Percentiles rank a stretch among this genome's conserved stretches.
These are phyloP conservation scores for Heteromyza rotundicornis DNA, from an alignment of 2,888 invertebrate species.

Conservation along the genomic window DNA sequence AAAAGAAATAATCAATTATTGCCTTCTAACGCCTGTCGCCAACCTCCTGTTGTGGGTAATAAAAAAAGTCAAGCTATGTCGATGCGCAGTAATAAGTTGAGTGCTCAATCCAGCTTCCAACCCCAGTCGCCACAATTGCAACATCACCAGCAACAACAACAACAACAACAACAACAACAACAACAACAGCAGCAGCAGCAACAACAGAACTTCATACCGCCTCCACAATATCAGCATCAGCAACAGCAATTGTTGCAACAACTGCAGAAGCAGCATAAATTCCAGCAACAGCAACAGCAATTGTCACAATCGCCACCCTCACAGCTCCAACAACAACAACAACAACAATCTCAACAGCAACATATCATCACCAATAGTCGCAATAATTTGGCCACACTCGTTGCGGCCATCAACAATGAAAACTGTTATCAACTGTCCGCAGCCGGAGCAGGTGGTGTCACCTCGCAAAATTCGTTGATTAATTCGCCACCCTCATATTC, in stretches of 20 bases:
- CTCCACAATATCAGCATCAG: conserved; percentile 37
- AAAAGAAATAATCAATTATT: not conserved
- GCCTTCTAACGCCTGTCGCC: not conserved
- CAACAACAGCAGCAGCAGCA: conserved; percentile 36
- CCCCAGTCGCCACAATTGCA: conserved; percentile 37
- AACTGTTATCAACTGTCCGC: conserved; percentile 53
- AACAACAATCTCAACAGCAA: conserved; percentile 34
- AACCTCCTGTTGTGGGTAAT: no score
- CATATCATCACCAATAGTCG: conserved; percentile 52
- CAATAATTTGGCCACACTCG: conserved; percentile 48
- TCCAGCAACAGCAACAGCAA: conserved; percentile 28
- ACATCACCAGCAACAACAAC: conserved; percentile 46
- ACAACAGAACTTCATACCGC: conserved; percentile 15
- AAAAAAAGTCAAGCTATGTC: no score
- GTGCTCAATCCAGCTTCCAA: conserved; percentile 26
- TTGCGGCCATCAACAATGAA: conserved; percentile 48
- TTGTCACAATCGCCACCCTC: conserved; percentile 28
- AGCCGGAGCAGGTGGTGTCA: conserved; percentile 34
- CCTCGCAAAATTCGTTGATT: conserved; percentile 13
- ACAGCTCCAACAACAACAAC: conserved; percentile 43
- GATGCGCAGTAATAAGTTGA: conserved; percentile 59
- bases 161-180: conserved; percentile 50
- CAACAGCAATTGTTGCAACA: conserved; percentile 48
- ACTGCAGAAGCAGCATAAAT: conserved; percentile 46
- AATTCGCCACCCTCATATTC: conserved; percentile 52